Evolutionary conservation across 53 echinoderm and acorn worm species (phyloP).

Genomic region (Zoroaster sp.): DNA sequence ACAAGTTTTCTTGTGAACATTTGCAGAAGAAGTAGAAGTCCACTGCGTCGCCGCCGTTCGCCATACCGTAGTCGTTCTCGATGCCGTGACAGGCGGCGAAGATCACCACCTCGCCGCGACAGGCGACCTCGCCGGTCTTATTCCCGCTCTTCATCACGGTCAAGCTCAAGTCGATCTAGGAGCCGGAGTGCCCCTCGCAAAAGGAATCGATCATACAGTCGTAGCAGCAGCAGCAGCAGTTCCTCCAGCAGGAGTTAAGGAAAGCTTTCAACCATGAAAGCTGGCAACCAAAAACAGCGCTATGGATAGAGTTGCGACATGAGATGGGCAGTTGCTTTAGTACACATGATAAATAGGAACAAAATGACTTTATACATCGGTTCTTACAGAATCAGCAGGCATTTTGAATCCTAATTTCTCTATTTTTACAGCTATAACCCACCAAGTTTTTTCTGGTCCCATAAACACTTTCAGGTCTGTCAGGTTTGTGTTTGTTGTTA

Average conservation of each 20-base stretch:
- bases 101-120: conserved; percentile 58
- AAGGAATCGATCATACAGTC: conserved; percentile 48
- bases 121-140: conserved; percentile 51
- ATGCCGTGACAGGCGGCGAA: not conserved
- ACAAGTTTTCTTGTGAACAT: too few relatives aligned
- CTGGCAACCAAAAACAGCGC: not conserved
- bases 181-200: conserved; percentile 41
- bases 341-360: too few relatives aligned
- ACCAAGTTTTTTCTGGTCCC: too few relatives aligned
- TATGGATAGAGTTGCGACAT: too few relatives aligned
- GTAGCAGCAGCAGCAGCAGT: conserved; percentile 48
- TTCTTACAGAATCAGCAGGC: too few relatives aligned
- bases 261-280: conserved; percentile 40
- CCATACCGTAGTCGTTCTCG: not conserved
- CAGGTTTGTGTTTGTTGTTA: too few relatives aligned
- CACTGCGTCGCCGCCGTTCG: conserved; percentile 15
- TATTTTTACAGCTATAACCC: too few relatives aligned
- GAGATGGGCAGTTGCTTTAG: too few relatives aligned
- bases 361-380: too few relatives aligned
- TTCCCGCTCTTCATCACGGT: conserved; percentile 69
- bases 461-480: too few relatives aligned
- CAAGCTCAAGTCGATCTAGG: conserved; percentile 62
- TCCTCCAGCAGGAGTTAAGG: conserved; percentile 40
- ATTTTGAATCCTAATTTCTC: too few relatives aligned
- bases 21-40: conserved; percentile 29